Evolutionary conservation across 2,797 vertebrate genomes (phyloP), one percentile per base, ranked within the genome.

Genomic region (Odontamblyopus lacepedii): DNA sequence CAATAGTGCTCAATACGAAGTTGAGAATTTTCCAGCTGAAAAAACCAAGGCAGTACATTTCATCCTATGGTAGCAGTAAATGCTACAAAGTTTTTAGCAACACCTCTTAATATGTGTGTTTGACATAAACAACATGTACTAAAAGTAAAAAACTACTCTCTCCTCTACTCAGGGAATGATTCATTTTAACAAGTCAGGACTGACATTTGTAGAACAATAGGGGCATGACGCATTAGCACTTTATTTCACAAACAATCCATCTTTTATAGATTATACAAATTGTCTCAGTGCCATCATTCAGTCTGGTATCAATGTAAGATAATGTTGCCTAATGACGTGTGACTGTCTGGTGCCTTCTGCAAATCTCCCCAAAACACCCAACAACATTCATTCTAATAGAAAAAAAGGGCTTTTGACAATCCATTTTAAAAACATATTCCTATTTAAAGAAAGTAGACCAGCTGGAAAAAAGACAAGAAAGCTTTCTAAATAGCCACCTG

Each of bases 361-460:
- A 67, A 38, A 77, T 76, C 30, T 62, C 59, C 64, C 74, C n/a
- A 27, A 70, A 69, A 18, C 44, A 27, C 66, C 44, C 65, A 60
- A 18, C 63, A 61, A 67, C 64, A 65, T 69, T 75, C 70, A 71
- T 71, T 67, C 41, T 38, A 53, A 67, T 19, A 68, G 27, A 6
- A 67, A 67, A 66, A 57, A 59, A 15, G 30, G 29, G 35, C 72
- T 60, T 69, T 73, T 38, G 29, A n/a, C 35, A 5, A 79, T 56
- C 67, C 32, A 53, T 67, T 78, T 79, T 27, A 23, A 5, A 73
- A 79, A 77, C 4, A 35, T 50, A 74, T 65, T 56, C 23, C 18
- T 44, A 30, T 68, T 79, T 73, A 8, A 66, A 51, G 64, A 56
- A 77, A 76, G 65, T 16, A 78, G 30, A 70, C 67, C 76, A 81